phyloP scores from a whole-genome alignment of 2,888 invertebrate species.

The Acleris cristana region DNA sequence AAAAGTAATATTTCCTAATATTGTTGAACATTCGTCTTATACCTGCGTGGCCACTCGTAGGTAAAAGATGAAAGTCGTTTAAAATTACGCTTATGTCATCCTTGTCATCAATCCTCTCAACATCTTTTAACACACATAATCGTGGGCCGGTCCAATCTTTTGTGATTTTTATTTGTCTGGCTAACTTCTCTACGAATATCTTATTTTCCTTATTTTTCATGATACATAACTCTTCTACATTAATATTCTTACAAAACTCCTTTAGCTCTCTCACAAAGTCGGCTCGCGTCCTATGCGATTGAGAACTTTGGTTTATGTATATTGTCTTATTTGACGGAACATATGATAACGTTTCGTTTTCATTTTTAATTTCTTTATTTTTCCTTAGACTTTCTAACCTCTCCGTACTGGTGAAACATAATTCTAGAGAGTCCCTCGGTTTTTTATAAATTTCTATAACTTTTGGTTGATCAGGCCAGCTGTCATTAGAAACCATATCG shows the following conservation, averaged over 20 bases:
- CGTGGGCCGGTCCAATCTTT: conserved; percentile 9
- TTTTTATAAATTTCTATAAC: conserved; percentile 36
- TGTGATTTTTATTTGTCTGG: not conserved
- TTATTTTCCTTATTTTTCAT: conserved; percentile 11
- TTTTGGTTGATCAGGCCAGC: conserved; percentile 37
- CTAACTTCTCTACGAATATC: conserved; percentile 3
- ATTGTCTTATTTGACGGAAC: conserved; percentile 11
- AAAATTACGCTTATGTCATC: conserved; percentile 25
- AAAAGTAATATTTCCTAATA: conserved; percentile 29
- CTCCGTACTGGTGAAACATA: conserved; percentile 15
- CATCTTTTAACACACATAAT: conserved; percentile 13
- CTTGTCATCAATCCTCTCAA: conserved; percentile 6
- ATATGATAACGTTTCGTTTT: conserved; percentile 26
- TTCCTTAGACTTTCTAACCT: conserved; percentile 10
- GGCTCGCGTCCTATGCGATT: conserved; percentile 19
- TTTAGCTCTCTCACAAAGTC: conserved; percentile 13
- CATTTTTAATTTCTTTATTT: conserved; percentile 8
- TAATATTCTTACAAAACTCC: conserved; percentile 8
- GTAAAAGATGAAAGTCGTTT: conserved; percentile 35
- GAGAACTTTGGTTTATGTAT: conserved; percentile 17
- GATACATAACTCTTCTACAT: conserved; percentile 1
- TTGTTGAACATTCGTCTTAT: conserved; percentile 33
- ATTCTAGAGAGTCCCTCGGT: conserved; percentile 31
- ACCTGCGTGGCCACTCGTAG: conserved; percentile 36
- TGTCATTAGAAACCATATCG: conserved; percentile 20